Base-by-base conservation (phyloP, 1,140 invertebrate genomes). In the Drosophila micromelanica region DNA sequence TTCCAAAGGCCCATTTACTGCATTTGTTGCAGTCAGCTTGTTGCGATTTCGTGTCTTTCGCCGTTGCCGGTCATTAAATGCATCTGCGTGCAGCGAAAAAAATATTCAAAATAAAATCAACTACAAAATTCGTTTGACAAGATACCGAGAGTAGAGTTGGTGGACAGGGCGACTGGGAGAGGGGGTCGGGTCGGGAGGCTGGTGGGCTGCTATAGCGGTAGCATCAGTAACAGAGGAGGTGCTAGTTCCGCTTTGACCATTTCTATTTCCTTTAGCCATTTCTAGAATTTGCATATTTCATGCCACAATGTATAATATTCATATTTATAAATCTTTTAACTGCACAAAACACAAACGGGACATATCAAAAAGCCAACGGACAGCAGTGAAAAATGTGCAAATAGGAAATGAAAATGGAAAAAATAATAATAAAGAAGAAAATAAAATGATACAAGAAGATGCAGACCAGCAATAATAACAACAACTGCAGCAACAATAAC, bases 271-370 rank as follows among this genome's bases (percentile, higher is more conserved):
- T 89, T 79, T 87, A 76, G 84, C 68, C 84, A 73, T 87, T 87
- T 73, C 82, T 76, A 78, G 75, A 87, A 87, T 89, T 89, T 87
- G 76, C 84, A 87, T 87, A 82, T 87, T 87, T 89, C 76, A 87
- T 89, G 84, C 84, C 75, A 89, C 79, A 87, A 89, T 86, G 84
- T 89, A 87, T 89, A 87, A 82, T 82, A 89, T 87, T 87, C 82
- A 87, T 89, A 87, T 89, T 87, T 87, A 89, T 89, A 87, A 87
- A 87, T 87, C 78, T 89, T 87, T 87, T 87, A 87, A 89, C 84
- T 87, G 84, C 75, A 81, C 82, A 82, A 76, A 69, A 86, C 78
- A 78, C 67, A 86, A 86, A 87, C 73, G 75, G 74, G 75, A 76
- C 79, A 80, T 78, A 87, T 87, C 84, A 87, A 87, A 82, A 89